Percentiles rank a stretch among this genome's conserved stretches.
Conservation (phyloP, 53 echinoderm and acorn worm genomes). For the Arbacia lixula region DNA sequence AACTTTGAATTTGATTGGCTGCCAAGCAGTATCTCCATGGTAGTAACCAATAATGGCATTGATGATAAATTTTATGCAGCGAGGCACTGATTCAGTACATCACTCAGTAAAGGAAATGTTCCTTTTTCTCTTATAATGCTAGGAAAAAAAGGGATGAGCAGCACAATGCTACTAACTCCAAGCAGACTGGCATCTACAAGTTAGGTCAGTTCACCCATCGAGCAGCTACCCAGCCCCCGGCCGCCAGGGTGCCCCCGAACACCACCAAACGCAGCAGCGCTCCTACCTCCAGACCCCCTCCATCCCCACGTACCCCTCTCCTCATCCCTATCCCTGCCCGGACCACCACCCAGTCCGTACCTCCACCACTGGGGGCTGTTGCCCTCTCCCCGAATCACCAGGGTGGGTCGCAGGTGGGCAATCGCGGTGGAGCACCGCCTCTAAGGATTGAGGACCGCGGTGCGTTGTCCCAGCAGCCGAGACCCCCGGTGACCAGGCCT, state of each 20-base stretch:
- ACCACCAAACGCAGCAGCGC: neutral
- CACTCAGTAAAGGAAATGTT: too few species aligned
- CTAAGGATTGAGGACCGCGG: neutral
- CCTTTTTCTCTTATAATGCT: neutral
- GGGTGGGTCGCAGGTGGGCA: too few species aligned
- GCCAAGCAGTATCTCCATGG: too few species aligned
- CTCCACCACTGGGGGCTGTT: too few species aligned
- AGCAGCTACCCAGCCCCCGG: neutral
- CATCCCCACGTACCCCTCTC: conserved; percentile 3
- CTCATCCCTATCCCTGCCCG: neutral
- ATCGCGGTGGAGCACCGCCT: neutral
- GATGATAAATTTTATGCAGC: too few species aligned
- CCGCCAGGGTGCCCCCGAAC: neutral
- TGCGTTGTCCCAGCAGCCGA: neutral
- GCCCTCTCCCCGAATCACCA: too few species aligned
- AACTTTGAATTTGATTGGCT: too few species aligned
- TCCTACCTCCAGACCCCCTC: neutral
- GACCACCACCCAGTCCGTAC: neutral
- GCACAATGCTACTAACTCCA: neutral
- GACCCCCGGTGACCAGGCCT: neutral
- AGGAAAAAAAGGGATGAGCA: conserved; percentile 17
- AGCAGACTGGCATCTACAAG: conserved; percentile 10
- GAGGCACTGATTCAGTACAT: too few species aligned
- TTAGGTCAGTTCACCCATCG: conserved; percentile 46
- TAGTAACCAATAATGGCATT: too few species aligned